phyloP scores from a whole-genome alignment of 2,797 vertebrate genomes.

The Pseudocheirus occidentalis region DNA sequence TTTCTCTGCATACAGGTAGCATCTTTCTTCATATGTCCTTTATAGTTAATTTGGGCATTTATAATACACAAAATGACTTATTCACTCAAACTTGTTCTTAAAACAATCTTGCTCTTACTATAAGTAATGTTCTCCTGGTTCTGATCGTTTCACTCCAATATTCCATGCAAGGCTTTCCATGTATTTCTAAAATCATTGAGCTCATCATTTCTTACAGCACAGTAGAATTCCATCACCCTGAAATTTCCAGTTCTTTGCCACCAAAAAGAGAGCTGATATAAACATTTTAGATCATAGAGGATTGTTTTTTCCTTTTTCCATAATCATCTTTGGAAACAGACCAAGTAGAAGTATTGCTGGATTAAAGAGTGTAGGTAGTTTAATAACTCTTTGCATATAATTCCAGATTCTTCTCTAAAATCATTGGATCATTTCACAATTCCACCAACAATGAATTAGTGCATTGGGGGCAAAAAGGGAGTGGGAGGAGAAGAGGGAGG shows the following conservation, averaged over 20 bases:
- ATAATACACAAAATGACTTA: no score
- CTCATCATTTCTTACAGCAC: background rate
- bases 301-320: background rate
- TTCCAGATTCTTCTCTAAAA: background rate
- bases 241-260: background rate
- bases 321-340: background rate
- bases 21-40: no score
- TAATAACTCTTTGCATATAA: background rate
- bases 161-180: no score
- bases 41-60: no score
- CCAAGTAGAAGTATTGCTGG: background rate
- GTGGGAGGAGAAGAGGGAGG: background rate
- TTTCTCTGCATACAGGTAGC: no score
- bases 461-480: background rate
- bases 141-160: no score
- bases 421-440: background rate
- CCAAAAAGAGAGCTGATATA: background rate
- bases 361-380: background rate
- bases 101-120: no score
- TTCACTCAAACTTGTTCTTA: no score
- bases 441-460: background rate
- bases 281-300: background rate
- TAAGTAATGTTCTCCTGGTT: no score
- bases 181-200: no score
- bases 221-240: background rate